These are phyloP conservation scores for Leucophenga varia DNA, from an alignment of 1,140 invertebrate species.

Conservation along the genomic window DNA sequence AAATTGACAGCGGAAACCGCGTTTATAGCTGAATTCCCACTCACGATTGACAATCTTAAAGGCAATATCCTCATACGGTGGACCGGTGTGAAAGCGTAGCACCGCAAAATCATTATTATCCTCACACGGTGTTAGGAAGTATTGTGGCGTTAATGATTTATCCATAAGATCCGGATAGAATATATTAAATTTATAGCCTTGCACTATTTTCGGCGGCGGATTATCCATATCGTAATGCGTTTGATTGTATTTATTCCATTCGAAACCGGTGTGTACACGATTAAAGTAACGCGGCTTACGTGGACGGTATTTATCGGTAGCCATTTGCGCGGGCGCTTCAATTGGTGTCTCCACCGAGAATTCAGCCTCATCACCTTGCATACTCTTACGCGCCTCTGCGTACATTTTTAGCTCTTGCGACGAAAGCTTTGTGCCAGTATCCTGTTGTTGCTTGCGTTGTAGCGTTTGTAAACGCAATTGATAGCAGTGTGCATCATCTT, in stretches of 20 bases:
- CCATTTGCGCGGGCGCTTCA: constrained; percentile 86
- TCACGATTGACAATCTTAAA: constrained; percentile 99
- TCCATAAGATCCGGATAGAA: constrained; percentile 99
- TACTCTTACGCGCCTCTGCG: constrained; percentile 83
- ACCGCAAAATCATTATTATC: constrained; percentile 96
- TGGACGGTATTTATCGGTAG: constrained; percentile 98
- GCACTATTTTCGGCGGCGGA: constrained; percentile 99
- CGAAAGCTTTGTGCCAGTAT: constrained; percentile 26
- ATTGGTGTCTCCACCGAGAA: constrained; percentile 90
- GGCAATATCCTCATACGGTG: constrained; percentile 99
- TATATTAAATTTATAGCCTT: constrained; percentile 99
- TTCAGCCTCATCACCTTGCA: constrained; percentile 84
- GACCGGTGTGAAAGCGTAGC: constrained; percentile 92
- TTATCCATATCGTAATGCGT: constrained; percentile 99
- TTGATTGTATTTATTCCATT: constrained; percentile 99
- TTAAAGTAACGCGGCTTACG: constrained; percentile 98
- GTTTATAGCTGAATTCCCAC: constrained; percentile 99
- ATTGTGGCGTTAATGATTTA: constrained; percentile 90
- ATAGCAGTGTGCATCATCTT: constrained; percentile 45
- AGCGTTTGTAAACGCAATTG: constrained; percentile 57
- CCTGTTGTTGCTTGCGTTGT: constrained; percentile 7
- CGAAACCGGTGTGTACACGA: constrained; percentile 93
- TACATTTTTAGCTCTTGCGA: constrained; percentile 67
- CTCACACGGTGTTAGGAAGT: constrained; percentile 84
- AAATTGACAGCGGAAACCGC: constrained; percentile 97